Percentiles rank a stretch among this genome's conserved stretches.
Evolutionary conservation across 2,113 vertebrate genomes (phyloP).

Genomic region (Chrysochloris asiatica): DNA sequence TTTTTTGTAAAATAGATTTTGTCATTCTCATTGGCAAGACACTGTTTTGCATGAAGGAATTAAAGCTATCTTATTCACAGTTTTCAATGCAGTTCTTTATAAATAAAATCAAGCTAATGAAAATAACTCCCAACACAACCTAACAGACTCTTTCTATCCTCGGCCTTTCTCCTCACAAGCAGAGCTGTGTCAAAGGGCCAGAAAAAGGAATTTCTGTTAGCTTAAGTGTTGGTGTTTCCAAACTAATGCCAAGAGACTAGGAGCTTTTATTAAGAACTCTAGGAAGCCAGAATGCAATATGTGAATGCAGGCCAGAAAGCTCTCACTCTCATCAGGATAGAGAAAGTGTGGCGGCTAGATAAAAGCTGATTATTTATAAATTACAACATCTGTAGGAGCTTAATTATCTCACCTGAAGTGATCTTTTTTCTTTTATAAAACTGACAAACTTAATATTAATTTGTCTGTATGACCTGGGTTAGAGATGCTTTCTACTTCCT

Average conservation of each 20-base stretch:
- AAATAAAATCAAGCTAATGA: slow-evolving; percentile 9
- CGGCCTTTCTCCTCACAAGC: neutral
- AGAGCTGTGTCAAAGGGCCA: neutral
- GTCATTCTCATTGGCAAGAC: slow-evolving; percentile 8
- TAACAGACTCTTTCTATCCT: neutral
- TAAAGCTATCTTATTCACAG: neutral
- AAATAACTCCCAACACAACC: neutral
- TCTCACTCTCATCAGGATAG: neutral
- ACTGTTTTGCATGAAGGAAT: slow-evolving; percentile 5
- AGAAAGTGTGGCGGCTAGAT: rapidly evolving
- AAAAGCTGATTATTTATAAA: neutral
- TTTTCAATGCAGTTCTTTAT: neutral
- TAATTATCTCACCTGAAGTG: neutral
- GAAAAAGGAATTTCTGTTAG: neutral
- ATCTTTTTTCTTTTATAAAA: too few relatives aligned
- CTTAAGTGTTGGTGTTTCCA: neutral
- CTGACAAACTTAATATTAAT: too few relatives aligned
- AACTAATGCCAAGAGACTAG: neutral
- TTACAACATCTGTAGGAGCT: neutral
- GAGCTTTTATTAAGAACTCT: neutral
- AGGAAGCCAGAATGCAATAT: neutral
- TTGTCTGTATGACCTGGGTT: too few relatives aligned
- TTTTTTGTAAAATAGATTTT: too few relatives aligned
- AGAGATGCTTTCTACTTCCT: too few relatives aligned
- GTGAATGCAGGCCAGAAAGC: neutral